A percentile compares a stretch with the other conserved stretches of the same genome.
Evolutionary conservation across 2,888 invertebrate species (phyloP).

Genomic region (Xylota sylvarum): DNA sequence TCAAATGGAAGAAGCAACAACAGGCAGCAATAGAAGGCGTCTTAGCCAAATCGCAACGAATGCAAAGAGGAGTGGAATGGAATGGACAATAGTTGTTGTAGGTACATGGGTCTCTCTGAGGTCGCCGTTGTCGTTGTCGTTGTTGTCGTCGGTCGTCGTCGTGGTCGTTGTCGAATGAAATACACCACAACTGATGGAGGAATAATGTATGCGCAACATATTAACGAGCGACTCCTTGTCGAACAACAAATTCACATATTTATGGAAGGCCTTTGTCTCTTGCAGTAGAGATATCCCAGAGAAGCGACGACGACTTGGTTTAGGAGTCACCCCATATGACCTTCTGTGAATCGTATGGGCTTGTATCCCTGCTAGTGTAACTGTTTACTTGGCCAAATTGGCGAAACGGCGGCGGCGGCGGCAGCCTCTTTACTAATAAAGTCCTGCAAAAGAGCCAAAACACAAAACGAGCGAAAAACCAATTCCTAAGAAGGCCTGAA

Average conservation of each 20-base stretch:
- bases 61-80: slow-evolving; percentile 64
- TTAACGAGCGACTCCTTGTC: slow-evolving; percentile 76
- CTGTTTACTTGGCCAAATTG: slow-evolving; percentile 66
- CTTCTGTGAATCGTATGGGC: slow-evolving; percentile 57
- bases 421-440: slow-evolving; percentile 57
- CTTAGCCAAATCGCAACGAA: slow-evolving; percentile 62
- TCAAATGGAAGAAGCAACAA: slow-evolving; percentile 46
- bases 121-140: slow-evolving; percentile 49
- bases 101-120: slow-evolving; percentile 49
- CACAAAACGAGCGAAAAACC: slow-evolving; percentile 10
- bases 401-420: slow-evolving; percentile 58
- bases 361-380: slow-evolving; percentile 44
- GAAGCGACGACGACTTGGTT: slow-evolving; percentile 44
- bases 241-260: slow-evolving; percentile 77
- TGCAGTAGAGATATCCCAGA: background rate
- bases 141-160: slow-evolving; percentile 53
- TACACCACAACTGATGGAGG: slow-evolving; percentile 42
- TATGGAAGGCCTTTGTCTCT: slow-evolving; percentile 74
- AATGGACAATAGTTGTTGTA: slow-evolving; percentile 73
- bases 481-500: slow-evolving; percentile 33
- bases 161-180: slow-evolving; percentile 63
- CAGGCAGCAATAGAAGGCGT: slow-evolving; percentile 61
- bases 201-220: slow-evolving; percentile 77
- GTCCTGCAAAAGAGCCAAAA: slow-evolving; percentile 31
- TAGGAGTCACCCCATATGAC: slow-evolving; percentile 69